Evolutionary conservation across 2,888 invertebrate species (phyloP).

Genomic region (Zaprionus bogoriensis): DNA sequence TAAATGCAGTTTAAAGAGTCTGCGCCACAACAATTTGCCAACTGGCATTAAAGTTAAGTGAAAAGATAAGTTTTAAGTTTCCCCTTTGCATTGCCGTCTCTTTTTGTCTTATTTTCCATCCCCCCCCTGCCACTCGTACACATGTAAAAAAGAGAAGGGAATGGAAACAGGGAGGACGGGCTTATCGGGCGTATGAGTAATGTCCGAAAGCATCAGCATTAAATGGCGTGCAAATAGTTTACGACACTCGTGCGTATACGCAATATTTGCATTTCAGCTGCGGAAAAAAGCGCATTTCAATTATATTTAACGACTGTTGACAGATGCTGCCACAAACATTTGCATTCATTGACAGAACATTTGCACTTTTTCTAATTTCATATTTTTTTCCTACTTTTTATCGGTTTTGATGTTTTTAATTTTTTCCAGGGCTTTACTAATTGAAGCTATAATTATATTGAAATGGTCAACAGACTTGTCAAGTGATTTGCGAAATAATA

Average conservation of each 20-base stretch:
- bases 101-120: background rate
- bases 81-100: background rate
- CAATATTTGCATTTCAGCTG: constrained; percentile 6
- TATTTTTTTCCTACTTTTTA: constrained; percentile 7
- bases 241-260: constrained; percentile 7
- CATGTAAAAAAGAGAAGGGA: background rate
- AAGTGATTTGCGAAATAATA: background rate
- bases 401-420: background rate
- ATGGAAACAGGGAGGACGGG: background rate
- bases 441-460: background rate
- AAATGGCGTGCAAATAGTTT: constrained; percentile 60
- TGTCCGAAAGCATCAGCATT: constrained; percentile 41
- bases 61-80: constrained; percentile 20
- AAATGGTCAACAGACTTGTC: background rate
- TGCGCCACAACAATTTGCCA: constrained; percentile 43
- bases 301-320: constrained; percentile 54
- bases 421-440: background rate
- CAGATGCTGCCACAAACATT: constrained; percentile 37
- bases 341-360: constrained; percentile 37
- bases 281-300: constrained; percentile 45
- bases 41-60: constrained; percentile 37
- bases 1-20: constrained; percentile 51
- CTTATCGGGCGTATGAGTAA: constrained; percentile 43
- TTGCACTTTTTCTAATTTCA: constrained; percentile 40
- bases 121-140: too few species aligned